Evolutionary conservation across 2,113 vertebrate genomes (phyloP).

Genomic region (Halichoeres trimaculatus): DNA sequence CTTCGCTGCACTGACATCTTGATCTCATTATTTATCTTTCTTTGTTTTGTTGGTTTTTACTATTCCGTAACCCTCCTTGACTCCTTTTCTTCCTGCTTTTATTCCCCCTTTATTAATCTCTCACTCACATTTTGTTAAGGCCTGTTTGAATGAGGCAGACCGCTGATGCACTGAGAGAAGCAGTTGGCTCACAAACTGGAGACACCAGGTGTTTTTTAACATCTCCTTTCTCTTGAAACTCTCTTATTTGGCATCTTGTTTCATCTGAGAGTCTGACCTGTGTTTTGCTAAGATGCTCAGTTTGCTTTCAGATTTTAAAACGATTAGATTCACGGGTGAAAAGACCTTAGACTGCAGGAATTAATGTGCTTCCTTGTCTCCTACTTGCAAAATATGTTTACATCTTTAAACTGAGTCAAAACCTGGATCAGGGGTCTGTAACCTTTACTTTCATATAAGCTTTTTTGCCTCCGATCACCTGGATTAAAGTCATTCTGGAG

Average conservation of each 20-base stretch:
- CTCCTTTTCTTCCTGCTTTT: slow-evolving; percentile 1
- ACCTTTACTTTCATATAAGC: too few species aligned
- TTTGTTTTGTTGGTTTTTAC: not conserved
- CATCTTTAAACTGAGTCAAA: not conserved
- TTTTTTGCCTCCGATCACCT: too few species aligned
- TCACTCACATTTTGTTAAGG: not conserved
- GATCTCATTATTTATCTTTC: slow-evolving; percentile 1
- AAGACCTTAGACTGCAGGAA: not conserved
- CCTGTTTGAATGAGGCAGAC: not conserved
- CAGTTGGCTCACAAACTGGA: not conserved
- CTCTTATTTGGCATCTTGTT: too few species aligned
- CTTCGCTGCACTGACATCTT: not conserved
- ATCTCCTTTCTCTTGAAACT: not conserved
- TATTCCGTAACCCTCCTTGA: slow-evolving; percentile 19
- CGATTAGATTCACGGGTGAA: too few species aligned
- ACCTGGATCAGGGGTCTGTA: too few species aligned
- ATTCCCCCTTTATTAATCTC: not conserved
- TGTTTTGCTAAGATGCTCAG: too few species aligned
- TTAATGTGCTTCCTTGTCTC: not conserved
- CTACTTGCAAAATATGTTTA: not conserved
- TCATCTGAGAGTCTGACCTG: too few species aligned
- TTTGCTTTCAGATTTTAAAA: too few species aligned
- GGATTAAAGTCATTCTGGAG: too few species aligned
- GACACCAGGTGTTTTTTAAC: not conserved
- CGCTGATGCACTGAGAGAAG: not conserved